Evolutionary conservation across 2,888 invertebrate species (phyloP).

Genomic region (Pristionchus entomophagus): DNA sequence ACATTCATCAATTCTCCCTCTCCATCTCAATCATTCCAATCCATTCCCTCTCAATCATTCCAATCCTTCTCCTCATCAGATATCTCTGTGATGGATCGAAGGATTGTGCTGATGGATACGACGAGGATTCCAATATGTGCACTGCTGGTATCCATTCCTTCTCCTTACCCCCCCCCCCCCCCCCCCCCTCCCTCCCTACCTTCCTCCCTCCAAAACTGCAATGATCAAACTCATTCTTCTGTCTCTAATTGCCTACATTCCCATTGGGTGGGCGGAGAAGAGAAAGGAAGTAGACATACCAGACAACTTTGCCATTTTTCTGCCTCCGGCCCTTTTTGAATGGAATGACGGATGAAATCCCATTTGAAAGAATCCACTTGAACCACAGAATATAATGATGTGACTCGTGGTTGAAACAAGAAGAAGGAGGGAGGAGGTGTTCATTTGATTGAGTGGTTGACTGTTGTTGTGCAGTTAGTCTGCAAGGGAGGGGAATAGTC

Average conservation of each 20-base stretch:
- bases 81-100: conserved; percentile 95
- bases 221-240: neutral
- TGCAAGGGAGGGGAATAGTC: neutral
- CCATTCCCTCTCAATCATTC: too few relatives aligned
- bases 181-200: neutral
- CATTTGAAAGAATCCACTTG: neutral
- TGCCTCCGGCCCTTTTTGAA: neutral
- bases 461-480: neutral
- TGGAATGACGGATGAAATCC: neutral
- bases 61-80: neutral
- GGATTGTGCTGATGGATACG: conserved; percentile 92
- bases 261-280: neutral
- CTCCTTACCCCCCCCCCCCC: neutral
- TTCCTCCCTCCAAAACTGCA: neutral
- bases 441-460: neutral
- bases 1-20: too few relatives aligned
- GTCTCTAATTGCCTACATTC: neutral
- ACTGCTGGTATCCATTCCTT: conserved; percentile 85
- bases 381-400: neutral
- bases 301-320: conserved; percentile 17
- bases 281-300: neutral
- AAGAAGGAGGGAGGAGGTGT: neutral
- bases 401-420: neutral
- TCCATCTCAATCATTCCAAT: too few relatives aligned
- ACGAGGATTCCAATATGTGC: conserved; percentile 93